Percentiles rank a stretch among this genome's conserved stretches.
These are phyloP conservation scores for Lepidocolaptes lacrymiger DNA, from an alignment of 2,797 vertebrate species.

Conservation along the genomic window DNA sequence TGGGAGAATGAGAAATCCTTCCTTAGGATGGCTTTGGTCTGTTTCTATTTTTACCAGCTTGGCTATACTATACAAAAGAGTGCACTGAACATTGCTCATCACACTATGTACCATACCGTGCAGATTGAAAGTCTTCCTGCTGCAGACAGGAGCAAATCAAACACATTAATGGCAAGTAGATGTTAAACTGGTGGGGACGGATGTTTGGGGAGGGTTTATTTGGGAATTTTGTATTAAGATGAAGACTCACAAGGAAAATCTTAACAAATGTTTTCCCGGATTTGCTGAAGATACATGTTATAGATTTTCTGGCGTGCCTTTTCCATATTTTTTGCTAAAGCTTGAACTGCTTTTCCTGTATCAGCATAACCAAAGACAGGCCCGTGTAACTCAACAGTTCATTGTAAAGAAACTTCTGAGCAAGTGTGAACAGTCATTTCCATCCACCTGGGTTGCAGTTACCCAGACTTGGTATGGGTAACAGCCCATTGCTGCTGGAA, in stretches of 20 bases:
- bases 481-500: neutral
- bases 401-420: neutral
- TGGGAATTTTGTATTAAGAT: neutral
- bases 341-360: neutral
- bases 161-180: neutral
- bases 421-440: neutral
- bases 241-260: neutral
- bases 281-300: neutral
- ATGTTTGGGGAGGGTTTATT: neutral
- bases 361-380: neutral
- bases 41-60: conserved; percentile 44
- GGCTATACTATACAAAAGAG: neutral
- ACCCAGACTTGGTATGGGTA: neutral
- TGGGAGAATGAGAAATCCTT: conserved; percentile 27
- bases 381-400: neutral
- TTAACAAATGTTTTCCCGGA: neutral
- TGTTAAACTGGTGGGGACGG: neutral
- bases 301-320: neutral
- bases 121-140: neutral
- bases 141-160: neutral
- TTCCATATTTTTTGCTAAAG: neutral
- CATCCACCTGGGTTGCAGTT: neutral
- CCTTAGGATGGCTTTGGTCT: neutral
- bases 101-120: neutral
- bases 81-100: neutral